phyloP scores from a whole-genome alignment of 2,888 invertebrate genomes.

The Scrobipalpa atriplicella region DNA sequence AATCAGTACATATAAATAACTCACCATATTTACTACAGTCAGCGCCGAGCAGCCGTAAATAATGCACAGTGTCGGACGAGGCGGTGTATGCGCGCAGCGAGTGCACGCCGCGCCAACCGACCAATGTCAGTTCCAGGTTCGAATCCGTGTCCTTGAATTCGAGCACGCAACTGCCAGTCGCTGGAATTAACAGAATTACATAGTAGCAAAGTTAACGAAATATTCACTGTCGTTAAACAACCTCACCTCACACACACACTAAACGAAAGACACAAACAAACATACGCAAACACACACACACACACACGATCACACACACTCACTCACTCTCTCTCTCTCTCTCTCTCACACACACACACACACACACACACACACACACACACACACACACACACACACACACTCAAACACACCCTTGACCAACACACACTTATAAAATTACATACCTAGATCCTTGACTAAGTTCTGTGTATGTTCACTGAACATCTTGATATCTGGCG shows the following conservation, averaged over 20 bases:
- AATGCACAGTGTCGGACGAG: constrained; percentile 92
- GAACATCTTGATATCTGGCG: constrained; percentile 89
- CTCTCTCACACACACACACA: neutral
- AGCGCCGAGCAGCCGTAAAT: constrained; percentile 91
- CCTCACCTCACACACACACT: too few species aligned
- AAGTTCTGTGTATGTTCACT: constrained; percentile 85
- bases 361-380: neutral
- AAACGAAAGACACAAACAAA: too few species aligned
- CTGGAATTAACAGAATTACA: constrained; percentile 42
- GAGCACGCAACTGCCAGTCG: constrained; percentile 89
- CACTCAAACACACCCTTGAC: constrained; percentile 52
- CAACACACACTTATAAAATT: too few species aligned
- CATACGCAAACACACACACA: neutral
- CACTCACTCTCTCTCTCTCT: neutral
- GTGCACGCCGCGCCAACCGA: constrained; percentile 96
- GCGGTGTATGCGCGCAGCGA: constrained; percentile 95
- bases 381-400: neutral
- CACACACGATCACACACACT: neutral
- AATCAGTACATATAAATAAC: constrained; percentile 36
- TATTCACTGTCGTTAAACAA: too few species aligned
- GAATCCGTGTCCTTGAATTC: constrained; percentile 80
- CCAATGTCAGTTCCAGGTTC: constrained; percentile 85
- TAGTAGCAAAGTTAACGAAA: too few species aligned
- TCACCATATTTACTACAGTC: constrained; percentile 93
- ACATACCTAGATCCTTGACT: constrained; percentile 88